Evolutionary conservation across 1,140 invertebrate species (phyloP).

Genomic region (Papilio helenus): DNA sequence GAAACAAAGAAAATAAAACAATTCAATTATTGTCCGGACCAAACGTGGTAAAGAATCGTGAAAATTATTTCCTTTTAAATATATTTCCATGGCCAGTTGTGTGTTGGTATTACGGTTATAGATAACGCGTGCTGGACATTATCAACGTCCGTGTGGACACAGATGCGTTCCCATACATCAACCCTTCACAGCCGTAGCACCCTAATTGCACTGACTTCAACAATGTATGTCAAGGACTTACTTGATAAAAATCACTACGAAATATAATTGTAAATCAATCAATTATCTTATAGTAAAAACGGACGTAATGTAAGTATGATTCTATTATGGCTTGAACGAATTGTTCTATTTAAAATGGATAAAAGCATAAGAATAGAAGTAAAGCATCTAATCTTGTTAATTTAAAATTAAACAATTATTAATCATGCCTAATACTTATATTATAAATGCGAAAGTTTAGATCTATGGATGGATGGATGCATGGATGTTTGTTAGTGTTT

Average conservation of each 20-base stretch:
- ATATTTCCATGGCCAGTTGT: neutral
- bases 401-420: neutral
- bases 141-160: conserved; percentile 64
- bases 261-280: neutral
- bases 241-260: conserved; percentile 37
- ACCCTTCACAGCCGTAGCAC: conserved; percentile 40
- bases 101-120: conserved; percentile 14
- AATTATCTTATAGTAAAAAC: neutral
- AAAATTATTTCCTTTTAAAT: neutral
- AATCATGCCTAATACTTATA: no score
- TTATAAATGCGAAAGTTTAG: no score
- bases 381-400: no score
- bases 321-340: neutral
- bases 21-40: neutral
- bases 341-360: neutral
- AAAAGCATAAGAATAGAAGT: no score
- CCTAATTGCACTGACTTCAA: conserved; percentile 48
- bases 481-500: no score
- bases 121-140: conserved; percentile 52
- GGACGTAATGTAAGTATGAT: no score
- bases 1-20: neutral
- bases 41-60: neutral
- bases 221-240: conserved; percentile 55
- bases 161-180: conserved; percentile 62
- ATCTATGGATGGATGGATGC: no score